Conservation (phyloP, 2,113 vertebrate species). For the Thunnus maccoyii region DNA sequence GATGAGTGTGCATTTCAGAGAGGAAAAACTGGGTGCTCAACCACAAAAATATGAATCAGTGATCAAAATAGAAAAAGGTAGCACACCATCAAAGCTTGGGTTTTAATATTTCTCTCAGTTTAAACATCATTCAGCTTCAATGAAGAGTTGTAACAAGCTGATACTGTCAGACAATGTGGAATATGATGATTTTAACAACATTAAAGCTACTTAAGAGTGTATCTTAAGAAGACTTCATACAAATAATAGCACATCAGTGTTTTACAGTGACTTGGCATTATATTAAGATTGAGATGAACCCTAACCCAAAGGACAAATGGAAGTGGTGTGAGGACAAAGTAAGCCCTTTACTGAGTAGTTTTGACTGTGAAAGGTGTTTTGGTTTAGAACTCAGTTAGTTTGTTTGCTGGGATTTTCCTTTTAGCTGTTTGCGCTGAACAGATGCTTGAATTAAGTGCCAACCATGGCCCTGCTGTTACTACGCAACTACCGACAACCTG, state of each 20-base stretch:
- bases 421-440: conserved; percentile 34
- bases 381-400: conserved; percentile 2
- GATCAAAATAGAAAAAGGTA: conserved; percentile 8
- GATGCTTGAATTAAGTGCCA: conserved; percentile 24
- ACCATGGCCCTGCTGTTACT: conserved; percentile 27
- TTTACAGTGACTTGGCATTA: conserved; percentile 23
- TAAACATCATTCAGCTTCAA: not conserved
- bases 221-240: not conserved
- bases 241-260: not conserved
- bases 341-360: conserved; percentile 10
- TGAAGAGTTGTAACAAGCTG: not conserved
- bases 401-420: conserved; percentile 33
- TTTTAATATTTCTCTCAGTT: not conserved
- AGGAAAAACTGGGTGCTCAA: not conserved
- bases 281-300: conserved; percentile 2
- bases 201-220: not conserved
- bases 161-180: not conserved
- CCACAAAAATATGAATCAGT: not conserved
- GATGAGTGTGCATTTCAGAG: not conserved
- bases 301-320: not conserved
- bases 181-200: not conserved
- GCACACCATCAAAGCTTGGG: not conserved
- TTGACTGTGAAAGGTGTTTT: conserved; percentile 31
- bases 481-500: conserved; percentile 44
- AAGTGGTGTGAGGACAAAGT: conserved; percentile 16